Percentiles rank a stretch among this genome's conserved stretches.
These are phyloP conservation scores for Crocodylus rhombifer DNA, from an alignment of 2,797 vertebrate species.

Conservation along the genomic window DNA sequence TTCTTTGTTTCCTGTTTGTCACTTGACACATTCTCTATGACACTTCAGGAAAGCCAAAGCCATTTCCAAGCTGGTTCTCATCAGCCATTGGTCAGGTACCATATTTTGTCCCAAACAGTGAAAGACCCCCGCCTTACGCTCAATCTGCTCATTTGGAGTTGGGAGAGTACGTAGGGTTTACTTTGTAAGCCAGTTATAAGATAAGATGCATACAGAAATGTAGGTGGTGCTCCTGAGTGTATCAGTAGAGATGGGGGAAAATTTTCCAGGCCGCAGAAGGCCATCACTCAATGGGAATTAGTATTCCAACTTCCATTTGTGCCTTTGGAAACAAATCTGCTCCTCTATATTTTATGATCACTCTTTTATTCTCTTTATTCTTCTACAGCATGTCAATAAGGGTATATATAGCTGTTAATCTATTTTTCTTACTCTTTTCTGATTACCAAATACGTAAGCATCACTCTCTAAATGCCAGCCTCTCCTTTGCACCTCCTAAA, in stretches of 20 bases:
- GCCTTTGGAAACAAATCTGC: conserved; percentile 1
- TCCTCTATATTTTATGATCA: neutral
- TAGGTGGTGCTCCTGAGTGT: neutral
- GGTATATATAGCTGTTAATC: conserved; percentile 12
- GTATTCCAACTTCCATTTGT: neutral
- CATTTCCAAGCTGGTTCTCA: neutral
- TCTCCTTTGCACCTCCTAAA: conserved; percentile 25
- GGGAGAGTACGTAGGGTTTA: neutral
- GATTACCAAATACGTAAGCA: neutral
- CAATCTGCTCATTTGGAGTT: conserved; percentile 4
- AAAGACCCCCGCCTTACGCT: neutral
- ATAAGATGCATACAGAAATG: conserved; percentile 5
- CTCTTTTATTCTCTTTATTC: conserved; percentile 24
- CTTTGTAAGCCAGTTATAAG: neutral
- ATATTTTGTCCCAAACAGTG: conserved; percentile 1
- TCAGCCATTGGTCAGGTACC: conserved; percentile 28
- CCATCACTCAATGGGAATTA: neutral
- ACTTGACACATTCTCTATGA: neutral
- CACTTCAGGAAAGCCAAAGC: neutral
- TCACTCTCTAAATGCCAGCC: conserved; percentile 14
- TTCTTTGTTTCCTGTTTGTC: neutral
- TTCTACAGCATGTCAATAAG: neutral
- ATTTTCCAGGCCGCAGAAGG: neutral
- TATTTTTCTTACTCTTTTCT: neutral
- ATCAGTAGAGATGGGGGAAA: neutral